Percentiles rank a stretch among this genome's conserved stretches.
Evolutionary conservation across 2,113 vertebrate species (phyloP).

Genomic region (Pitta sordida): DNA sequence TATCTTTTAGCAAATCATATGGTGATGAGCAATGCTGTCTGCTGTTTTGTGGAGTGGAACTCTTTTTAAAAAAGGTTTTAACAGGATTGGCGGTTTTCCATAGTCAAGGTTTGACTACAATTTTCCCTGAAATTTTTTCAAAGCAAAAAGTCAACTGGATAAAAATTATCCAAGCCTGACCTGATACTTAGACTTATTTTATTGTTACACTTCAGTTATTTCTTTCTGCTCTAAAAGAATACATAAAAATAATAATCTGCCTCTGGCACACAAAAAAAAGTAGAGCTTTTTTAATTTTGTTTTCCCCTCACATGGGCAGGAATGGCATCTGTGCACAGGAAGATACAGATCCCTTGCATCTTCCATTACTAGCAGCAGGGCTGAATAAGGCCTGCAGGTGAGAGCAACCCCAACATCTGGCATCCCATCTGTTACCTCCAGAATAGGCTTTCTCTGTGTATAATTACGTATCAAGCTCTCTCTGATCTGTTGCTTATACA

Average conservation of each 20-base stretch:
- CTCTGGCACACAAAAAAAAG: constrained; percentile 36
- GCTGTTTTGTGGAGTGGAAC: constrained; percentile 32
- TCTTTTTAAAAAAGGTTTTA: constrained; percentile 53
- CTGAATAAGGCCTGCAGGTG: neutral
- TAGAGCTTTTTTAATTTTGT: neutral
- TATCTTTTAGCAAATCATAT: constrained; percentile 46
- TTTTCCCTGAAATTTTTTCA: neutral
- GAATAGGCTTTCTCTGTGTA: neutral
- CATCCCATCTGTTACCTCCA: constrained; percentile 16
- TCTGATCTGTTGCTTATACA: neutral
- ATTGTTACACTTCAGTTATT: constrained; percentile 61
- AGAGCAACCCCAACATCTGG: constrained; percentile 4
- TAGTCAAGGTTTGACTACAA: constrained; percentile 15
- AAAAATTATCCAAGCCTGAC: constrained; percentile 41
- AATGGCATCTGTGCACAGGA: constrained; percentile 45
- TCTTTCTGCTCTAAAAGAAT: constrained; percentile 61
- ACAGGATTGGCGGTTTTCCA: constrained; percentile 45
- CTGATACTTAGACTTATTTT: constrained; percentile 56
- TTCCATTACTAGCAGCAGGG: constrained; percentile 27
- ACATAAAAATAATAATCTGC: constrained; percentile 51
- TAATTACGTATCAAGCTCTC: neutral
- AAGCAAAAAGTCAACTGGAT: constrained; percentile 1
- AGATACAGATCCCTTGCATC: constrained; percentile 35
- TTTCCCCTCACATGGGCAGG: neutral
- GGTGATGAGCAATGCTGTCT: constrained; percentile 47